Conservation (phyloP, 2,113 vertebrate species). For the Prionailurus bengalensis region DNA sequence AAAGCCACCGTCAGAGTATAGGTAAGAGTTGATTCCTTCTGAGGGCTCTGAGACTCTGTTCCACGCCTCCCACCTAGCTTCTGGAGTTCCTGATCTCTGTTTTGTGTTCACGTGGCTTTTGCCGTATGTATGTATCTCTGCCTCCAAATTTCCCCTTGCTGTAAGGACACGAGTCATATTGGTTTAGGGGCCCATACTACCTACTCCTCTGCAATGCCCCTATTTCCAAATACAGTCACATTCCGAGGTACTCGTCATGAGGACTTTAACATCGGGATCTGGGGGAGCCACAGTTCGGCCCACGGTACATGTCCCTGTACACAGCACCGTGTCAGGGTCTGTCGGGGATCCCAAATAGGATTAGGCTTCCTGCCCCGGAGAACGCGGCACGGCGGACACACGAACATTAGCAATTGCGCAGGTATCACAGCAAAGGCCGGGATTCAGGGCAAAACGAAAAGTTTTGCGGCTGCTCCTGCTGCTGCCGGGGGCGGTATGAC, state of each 20-base stretch:
- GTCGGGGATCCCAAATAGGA: neutral
- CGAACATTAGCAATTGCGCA: neutral
- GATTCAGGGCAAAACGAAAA: neutral
- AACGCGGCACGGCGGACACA: neutral
- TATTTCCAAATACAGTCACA: neutral
- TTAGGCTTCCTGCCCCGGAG: neutral
- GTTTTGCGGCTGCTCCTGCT: too few species aligned
- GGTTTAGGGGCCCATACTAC: neutral
- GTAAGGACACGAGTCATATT: neutral
- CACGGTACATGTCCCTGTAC: neutral
- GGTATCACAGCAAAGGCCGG: neutral
- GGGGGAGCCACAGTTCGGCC: neutral
- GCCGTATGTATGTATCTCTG: neutral
- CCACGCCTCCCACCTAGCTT: neutral
- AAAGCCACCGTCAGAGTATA: neutral
- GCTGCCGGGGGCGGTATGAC: too few species aligned
- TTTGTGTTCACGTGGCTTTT: neutral
- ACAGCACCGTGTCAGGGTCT: neutral
- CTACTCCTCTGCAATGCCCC: neutral
- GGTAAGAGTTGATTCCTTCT: neutral
- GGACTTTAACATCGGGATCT: neutral
- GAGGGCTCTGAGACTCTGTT: neutral
- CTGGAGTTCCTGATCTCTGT: neutral
- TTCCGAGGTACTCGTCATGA: neutral
- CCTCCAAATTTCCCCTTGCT: neutral